Conservation (phyloP, 2,888 invertebrate species). For the Melikaiella ostensackeni region DNA sequence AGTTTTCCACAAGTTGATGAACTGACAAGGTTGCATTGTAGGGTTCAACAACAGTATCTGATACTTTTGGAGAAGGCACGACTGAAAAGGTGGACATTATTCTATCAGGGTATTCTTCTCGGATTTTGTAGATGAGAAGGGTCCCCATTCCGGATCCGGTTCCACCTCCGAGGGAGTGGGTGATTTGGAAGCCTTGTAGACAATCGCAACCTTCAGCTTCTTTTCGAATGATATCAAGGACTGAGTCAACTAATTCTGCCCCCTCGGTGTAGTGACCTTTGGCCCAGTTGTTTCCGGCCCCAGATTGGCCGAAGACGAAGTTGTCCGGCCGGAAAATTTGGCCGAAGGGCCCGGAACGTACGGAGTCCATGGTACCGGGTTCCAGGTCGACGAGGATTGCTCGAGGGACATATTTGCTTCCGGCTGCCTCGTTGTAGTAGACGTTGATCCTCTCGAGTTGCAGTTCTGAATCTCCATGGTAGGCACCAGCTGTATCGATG, state of each 20-base stretch:
- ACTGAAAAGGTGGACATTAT: constrained; percentile 87
- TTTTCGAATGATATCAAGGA: constrained; percentile 90
- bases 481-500: constrained; percentile 79
- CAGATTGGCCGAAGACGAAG: constrained; percentile 80
- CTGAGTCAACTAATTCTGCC: constrained; percentile 90
- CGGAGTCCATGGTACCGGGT: constrained; percentile 86
- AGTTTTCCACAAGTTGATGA: constrained; percentile 94
- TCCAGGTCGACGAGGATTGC: constrained; percentile 83
- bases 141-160: constrained; percentile 90
- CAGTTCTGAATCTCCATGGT: constrained; percentile 80
- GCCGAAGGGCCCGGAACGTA: constrained; percentile 82
- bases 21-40: constrained; percentile 95
- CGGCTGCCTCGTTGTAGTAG: constrained; percentile 83
- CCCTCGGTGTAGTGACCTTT: constrained; percentile 96
- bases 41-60: constrained; percentile 95
- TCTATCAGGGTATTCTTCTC: constrained; percentile 93
- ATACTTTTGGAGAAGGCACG: constrained; percentile 91
- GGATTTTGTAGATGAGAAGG: constrained; percentile 91
- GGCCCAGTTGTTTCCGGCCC: constrained; percentile 80
- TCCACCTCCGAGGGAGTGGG: constrained; percentile 89
- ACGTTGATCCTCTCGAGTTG: constrained; percentile 83
- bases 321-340: constrained; percentile 84
- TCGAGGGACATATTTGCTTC: constrained; percentile 83
- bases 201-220: constrained; percentile 96
- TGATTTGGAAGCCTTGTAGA: constrained; percentile 90